These are phyloP conservation scores for Gallinago stenura DNA, from an alignment of 2,797 vertebrate species.

Conservation along the genomic window DNA sequence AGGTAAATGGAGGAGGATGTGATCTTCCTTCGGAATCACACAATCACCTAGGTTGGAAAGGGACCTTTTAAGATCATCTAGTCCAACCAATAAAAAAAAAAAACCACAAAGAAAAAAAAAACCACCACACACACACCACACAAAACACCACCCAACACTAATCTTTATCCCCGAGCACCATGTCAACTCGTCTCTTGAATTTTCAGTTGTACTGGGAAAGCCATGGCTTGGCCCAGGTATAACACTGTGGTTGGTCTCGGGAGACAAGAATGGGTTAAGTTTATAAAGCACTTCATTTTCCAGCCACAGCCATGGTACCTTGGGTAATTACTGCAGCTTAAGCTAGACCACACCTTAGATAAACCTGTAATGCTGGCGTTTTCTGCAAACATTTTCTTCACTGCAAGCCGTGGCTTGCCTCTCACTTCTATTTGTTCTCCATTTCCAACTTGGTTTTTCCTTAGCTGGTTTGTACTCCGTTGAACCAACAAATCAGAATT, in stretches of 20 bases:
- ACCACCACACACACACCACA: too few relatives aligned
- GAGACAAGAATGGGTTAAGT: conserved; percentile 77
- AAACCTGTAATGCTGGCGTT: conserved; percentile 89
- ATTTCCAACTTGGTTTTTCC: conserved; percentile 78
- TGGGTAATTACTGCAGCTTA: conserved; percentile 90
- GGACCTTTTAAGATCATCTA: too few relatives aligned
- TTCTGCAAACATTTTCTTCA: conserved; percentile 92
- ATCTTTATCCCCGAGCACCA: too few relatives aligned
- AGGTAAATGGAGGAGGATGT: neutral
- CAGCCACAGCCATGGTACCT: conserved; percentile 83
- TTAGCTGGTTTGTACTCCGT: conserved; percentile 82
- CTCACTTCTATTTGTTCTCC: conserved; percentile 77
- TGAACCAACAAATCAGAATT: conserved; percentile 81
- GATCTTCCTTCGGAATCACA: neutral
- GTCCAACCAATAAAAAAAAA: too few relatives aligned
- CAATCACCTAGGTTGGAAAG: too few relatives aligned
- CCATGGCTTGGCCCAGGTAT: neutral
- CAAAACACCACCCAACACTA: too few relatives aligned
- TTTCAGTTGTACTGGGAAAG: neutral
- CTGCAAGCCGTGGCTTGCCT: conserved; percentile 91
- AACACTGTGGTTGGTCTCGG: conserved; percentile 44
- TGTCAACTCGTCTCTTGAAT: neutral
- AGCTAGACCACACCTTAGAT: conserved; percentile 93
- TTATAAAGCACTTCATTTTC: conserved; percentile 76
- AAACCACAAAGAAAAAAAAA: too few relatives aligned